phyloP scores from a whole-genome alignment of 64 coral and sea anemone genomes.

The Hydrozoanthus tunicans region DNA sequence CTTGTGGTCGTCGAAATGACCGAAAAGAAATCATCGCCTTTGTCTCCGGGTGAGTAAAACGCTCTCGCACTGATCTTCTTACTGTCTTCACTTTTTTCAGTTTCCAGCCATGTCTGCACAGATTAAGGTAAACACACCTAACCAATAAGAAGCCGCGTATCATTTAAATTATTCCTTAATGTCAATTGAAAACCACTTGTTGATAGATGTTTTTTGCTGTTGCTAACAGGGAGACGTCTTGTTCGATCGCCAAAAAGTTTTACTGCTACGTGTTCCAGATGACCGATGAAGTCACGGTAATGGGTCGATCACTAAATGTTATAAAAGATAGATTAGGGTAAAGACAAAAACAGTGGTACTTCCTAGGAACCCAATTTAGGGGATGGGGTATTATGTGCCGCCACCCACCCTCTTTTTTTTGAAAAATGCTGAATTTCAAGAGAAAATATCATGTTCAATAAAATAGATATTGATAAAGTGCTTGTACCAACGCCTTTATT shows the following conservation, averaged over 20 bases:
- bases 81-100: not conserved
- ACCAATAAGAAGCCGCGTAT: too few species aligned
- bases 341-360: too few species aligned
- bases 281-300: conserved; percentile 78
- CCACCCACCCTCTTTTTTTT: too few species aligned
- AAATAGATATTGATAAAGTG: too few species aligned
- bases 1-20: conserved; percentile 80
- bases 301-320: not conserved
- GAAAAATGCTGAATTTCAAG: too few species aligned
- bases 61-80: not conserved
- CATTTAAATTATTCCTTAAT: not conserved
- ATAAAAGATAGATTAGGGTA: too few species aligned
- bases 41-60: conserved; percentile 75
- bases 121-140: too few species aligned
- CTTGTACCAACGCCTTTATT: too few species aligned
- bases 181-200: not conserved
- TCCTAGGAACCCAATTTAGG: too few species aligned
- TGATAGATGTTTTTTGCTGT: not conserved
- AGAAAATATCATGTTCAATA: too few species aligned
- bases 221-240: conserved; percentile 73
- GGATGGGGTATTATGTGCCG: too few species aligned
- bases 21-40: conserved; percentile 83
- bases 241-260: conserved; percentile 77
- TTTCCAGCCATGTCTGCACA: not conserved
- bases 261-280: conserved; percentile 91